These are phyloP conservation scores for Amiota communis DNA, from an alignment of 2,888 invertebrate species.

Conservation along the genomic window DNA sequence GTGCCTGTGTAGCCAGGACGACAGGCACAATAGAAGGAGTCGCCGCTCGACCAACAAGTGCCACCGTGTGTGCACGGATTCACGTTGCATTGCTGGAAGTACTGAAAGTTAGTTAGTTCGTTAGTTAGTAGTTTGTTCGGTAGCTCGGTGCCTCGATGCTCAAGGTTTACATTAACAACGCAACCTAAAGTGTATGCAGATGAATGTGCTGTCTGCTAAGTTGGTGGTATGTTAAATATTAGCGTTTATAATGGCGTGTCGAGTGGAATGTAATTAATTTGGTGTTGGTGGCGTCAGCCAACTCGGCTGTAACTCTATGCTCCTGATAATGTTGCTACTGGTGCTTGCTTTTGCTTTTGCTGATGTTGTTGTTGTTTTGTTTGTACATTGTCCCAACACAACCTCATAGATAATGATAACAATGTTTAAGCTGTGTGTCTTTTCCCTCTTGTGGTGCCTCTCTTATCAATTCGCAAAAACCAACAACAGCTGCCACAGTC, in stretches of 20 bases:
- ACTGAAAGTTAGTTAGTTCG: slow-evolving; percentile 52
- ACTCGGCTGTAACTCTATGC: slow-evolving; percentile 31
- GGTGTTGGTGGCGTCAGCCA: slow-evolving; percentile 46
- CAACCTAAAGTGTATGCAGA: slow-evolving; percentile 1
- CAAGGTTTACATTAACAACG: slow-evolving; percentile 22
- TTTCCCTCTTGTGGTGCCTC: neutral
- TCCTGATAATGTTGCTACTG: neutral
- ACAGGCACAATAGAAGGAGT: slow-evolving; percentile 86
- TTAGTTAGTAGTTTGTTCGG: slow-evolving; percentile 21
- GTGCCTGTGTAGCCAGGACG: slow-evolving; percentile 85
- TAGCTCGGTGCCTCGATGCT: neutral
- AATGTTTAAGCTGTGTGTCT: neutral
- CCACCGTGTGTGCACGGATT: slow-evolving; percentile 85
- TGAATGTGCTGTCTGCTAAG: slow-evolving; percentile 30
- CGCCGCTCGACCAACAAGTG: slow-evolving; percentile 84
- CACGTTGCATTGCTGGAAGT: slow-evolving; percentile 79
- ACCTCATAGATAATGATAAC: no score
- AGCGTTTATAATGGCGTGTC: slow-evolving; percentile 50
- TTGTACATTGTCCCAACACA: neutral
- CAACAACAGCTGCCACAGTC: neutral
- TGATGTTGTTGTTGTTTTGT: slow-evolving; percentile 7
- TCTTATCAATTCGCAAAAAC: neutral
- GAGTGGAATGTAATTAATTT: slow-evolving; percentile 65
- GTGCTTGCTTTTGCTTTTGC: neutral
- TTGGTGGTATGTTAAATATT: slow-evolving; percentile 58